Evolutionary conservation across 2,113 vertebrate genomes (phyloP).

Genomic region (Osmerus mordax): DNA sequence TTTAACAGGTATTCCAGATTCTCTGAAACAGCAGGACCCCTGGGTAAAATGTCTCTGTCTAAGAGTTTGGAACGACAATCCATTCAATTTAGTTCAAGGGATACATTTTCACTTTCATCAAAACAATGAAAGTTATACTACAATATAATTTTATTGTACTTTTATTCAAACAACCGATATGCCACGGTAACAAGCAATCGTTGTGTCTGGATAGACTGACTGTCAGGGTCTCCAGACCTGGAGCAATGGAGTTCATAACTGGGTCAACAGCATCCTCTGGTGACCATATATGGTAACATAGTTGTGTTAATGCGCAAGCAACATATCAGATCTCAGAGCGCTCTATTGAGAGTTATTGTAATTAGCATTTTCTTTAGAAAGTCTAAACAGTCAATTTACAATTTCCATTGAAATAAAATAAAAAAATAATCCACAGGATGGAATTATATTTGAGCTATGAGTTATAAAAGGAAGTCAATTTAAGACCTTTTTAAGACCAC

Average conservation of each 20-base stretch:
- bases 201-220: background rate
- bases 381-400: no score
- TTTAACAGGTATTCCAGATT: background rate
- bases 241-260: background rate
- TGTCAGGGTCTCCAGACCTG: no score
- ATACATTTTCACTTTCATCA: background rate
- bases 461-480: no score
- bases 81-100: background rate
- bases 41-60: background rate
- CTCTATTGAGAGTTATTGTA: background rate
- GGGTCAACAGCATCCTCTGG: conserved; percentile 20
- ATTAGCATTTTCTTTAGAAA: no score
- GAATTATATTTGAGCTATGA: no score
- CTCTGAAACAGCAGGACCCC: background rate
- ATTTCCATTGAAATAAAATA: no score
- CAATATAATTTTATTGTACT: no score
- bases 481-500: no score
- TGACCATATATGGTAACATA: conserved; percentile 1
- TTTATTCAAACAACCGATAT: background rate
- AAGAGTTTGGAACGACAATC: background rate
- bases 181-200: background rate
- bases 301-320: no score
- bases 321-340: no score
- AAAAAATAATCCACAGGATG: no score
- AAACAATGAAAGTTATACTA: background rate